Percentiles rank a stretch among this genome's conserved stretches.
Conservation (phyloP, 2,888 invertebrate genomes). For the Euphydryas editha region DNA sequence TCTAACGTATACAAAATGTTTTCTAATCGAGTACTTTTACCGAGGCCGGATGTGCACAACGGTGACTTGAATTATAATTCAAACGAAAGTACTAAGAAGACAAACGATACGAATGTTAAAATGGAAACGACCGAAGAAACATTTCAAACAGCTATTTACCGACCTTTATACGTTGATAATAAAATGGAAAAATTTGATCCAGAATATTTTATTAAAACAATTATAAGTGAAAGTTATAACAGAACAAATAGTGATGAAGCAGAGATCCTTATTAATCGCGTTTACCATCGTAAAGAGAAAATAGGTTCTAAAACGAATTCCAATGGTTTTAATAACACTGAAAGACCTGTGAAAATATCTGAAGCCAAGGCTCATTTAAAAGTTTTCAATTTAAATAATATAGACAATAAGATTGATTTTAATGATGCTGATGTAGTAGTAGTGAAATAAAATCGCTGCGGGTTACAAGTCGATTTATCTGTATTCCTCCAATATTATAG, state of each 20-base stretch:
- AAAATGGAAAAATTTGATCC: slow-evolving; percentile 48
- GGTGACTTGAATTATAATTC: slow-evolving; percentile 55
- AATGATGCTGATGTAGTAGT: slow-evolving; percentile 35
- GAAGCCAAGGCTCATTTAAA: slow-evolving; percentile 15
- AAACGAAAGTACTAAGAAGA: slow-evolving; percentile 58
- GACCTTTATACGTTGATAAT: slow-evolving; percentile 41
- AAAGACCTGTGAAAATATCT: neutral
- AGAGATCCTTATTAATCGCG: slow-evolving; percentile 10
- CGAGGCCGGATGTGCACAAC: slow-evolving; percentile 45
- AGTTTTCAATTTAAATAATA: slow-evolving; percentile 26
- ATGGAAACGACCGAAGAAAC: slow-evolving; percentile 55
- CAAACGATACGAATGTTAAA: slow-evolving; percentile 46
- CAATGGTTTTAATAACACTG: neutral
- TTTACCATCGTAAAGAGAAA: neutral
- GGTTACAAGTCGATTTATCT: too few species aligned
- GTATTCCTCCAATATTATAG: too few species aligned
- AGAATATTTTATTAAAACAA: slow-evolving; percentile 10
- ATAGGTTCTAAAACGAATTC: neutral
- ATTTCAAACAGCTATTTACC: slow-evolving; percentile 41
- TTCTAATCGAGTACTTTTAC: slow-evolving; percentile 56
- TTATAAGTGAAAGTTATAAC: slow-evolving; percentile 6
- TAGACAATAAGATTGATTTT: slow-evolving; percentile 19
- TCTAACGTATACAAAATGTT: slow-evolving; percentile 63
- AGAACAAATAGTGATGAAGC: slow-evolving; percentile 2
- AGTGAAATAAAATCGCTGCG: slow-evolving; percentile 10